These are phyloP conservation scores for Unio pictorum DNA, from an alignment of 2,888 invertebrate genomes.

Conservation along the genomic window DNA sequence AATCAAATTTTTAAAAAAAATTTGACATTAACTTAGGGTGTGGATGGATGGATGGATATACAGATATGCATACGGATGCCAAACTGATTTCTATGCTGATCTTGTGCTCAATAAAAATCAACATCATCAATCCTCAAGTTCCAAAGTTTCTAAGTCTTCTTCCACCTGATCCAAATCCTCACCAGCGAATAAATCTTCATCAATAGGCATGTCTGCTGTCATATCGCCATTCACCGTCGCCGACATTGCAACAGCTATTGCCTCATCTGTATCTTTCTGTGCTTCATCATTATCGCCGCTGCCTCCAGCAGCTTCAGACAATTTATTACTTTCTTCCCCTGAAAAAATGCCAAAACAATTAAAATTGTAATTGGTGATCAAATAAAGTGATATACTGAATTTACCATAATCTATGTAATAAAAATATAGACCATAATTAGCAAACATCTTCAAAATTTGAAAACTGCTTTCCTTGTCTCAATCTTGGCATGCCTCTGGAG, in stretches of 20 bases:
- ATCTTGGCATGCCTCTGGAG: too few species aligned
- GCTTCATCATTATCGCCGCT: constrained; percentile 22
- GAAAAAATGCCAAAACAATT: constrained; percentile 1
- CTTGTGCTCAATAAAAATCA: too few species aligned
- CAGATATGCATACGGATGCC: too few species aligned
- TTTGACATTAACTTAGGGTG: too few species aligned
- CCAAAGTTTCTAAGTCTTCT: constrained; percentile 68
- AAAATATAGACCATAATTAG: neutral
- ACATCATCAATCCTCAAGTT: constrained; percentile 51
- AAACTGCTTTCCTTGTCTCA: too few species aligned
- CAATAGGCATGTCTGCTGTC: constrained; percentile 62
- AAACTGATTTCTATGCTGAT: too few species aligned
- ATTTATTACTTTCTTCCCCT: constrained; percentile 54
- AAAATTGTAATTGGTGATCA: too few species aligned
- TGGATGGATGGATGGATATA: too few species aligned
- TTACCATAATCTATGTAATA: too few species aligned
- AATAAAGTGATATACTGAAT: constrained; percentile 1
- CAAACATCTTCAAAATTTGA: too few species aligned
- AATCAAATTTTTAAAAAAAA: too few species aligned
- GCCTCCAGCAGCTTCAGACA: constrained; percentile 55
- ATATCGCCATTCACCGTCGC: constrained; percentile 57
- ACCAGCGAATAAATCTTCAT: constrained; percentile 70
- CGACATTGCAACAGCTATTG: constrained; percentile 57
- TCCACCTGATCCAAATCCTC: constrained; percentile 69
- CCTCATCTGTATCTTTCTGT: constrained; percentile 49